These are phyloP conservation scores for Ennomos fuscantarius DNA, from an alignment of 2,888 invertebrate genomes.

Conservation along the genomic window DNA sequence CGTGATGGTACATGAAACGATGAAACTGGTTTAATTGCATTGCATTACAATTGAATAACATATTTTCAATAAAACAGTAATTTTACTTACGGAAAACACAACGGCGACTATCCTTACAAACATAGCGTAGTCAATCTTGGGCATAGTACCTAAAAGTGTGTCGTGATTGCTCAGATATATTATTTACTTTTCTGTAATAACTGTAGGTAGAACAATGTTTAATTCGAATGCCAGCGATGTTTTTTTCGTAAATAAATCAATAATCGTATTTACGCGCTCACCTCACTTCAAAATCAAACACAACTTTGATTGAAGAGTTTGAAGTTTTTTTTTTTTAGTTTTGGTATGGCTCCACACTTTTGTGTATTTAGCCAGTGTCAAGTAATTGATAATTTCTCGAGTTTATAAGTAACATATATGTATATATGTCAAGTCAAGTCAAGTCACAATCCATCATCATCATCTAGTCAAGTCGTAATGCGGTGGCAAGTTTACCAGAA, in stretches of 20 bases:
- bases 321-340: too few relatives aligned
- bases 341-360: too few relatives aligned
- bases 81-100: conserved; percentile 74
- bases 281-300: conserved; percentile 3
- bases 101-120: conserved; percentile 73
- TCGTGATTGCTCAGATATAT: conserved; percentile 19
- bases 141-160: conserved; percentile 54
- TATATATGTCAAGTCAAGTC: too few relatives aligned
- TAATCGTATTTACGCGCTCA: conserved; percentile 56
- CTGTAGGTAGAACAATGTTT: background rate
- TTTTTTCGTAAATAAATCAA: conserved; percentile 38
- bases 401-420: too few relatives aligned
- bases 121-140: conserved; percentile 69
- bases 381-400: too few relatives aligned
- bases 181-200: conserved; percentile 21
- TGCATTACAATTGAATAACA: background rate
- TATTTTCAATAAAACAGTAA: conserved; percentile 17
- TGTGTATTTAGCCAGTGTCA: too few relatives aligned
- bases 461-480: too few relatives aligned
- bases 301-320: too few relatives aligned
- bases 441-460: too few relatives aligned
- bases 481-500: too few relatives aligned
- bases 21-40: background rate
- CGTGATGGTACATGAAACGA: conserved; percentile 6
- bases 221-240: conserved; percentile 12